These are phyloP conservation scores for Machaerirhynchus nigripectus DNA, from an alignment of 2,113 vertebrate species.

Conservation along the genomic window DNA sequence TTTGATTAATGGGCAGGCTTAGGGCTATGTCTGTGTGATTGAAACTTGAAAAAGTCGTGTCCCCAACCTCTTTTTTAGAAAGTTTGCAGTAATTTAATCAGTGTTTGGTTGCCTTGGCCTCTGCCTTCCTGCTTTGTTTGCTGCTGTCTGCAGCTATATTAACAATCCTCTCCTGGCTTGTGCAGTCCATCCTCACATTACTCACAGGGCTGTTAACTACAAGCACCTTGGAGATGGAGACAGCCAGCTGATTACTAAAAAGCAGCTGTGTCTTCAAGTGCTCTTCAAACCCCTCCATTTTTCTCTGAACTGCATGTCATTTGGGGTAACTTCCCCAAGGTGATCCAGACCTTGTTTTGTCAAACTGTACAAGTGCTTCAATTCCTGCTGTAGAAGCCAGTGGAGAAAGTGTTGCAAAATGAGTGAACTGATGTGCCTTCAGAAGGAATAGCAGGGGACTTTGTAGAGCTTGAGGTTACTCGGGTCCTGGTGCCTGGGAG, in stretches of 20 bases:
- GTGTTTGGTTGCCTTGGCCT: neutral
- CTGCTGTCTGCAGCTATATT: conserved; percentile 6
- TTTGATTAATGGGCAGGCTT: neutral
- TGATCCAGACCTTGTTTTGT: neutral
- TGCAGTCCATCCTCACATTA: neutral
- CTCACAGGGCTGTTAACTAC: conserved; percentile 26
- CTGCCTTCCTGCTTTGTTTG: neutral
- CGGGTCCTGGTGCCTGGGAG: neutral
- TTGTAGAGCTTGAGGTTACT: neutral
- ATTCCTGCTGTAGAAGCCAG: neutral
- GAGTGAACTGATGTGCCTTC: neutral
- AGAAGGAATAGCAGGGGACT: neutral
- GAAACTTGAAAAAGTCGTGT: neutral
- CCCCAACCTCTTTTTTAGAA: neutral
- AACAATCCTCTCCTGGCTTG: neutral
- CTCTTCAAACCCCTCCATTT: neutral
- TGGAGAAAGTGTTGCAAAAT: neutral
- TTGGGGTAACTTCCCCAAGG: conserved; percentile 1
- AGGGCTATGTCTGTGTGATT: neutral
- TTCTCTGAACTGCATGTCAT: neutral
- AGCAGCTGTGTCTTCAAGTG: conserved; percentile 29
- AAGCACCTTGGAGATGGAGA: conserved; percentile 43
- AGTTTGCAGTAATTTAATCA: neutral
- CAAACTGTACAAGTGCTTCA: conserved; percentile 7
- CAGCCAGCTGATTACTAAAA: conserved; percentile 26